A percentile compares a stretch with the other conserved stretches of the same genome.
Evolutionary conservation across 2,888 invertebrate species (phyloP).

Genomic region (Coleophora deauratella): DNA sequence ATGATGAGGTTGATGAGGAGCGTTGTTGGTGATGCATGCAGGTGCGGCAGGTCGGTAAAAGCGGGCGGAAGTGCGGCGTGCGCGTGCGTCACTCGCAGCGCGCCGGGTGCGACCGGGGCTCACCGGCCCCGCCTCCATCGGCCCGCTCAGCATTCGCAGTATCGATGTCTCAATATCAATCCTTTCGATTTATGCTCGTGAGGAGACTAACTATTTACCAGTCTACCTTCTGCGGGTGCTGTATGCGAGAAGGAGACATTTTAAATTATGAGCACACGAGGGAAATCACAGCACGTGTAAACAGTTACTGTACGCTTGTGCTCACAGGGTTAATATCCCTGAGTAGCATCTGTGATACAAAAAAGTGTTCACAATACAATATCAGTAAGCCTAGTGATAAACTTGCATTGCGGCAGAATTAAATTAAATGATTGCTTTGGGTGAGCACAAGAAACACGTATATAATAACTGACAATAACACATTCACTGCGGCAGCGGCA

Average conservation of each 20-base stretch:
- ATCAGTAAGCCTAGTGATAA: constrained; percentile 64
- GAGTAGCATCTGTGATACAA: constrained; percentile 69
- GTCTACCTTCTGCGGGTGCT: constrained; percentile 88
- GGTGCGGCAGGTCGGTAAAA: constrained; percentile 30
- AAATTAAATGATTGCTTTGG: constrained; percentile 48
- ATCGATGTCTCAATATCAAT: constrained; percentile 65
- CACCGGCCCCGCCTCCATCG: constrained; percentile 61
- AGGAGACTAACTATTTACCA: constrained; percentile 71
- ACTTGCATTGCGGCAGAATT: constrained; percentile 55
- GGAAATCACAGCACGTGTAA: constrained; percentile 64
- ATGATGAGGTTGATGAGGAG: background rate
- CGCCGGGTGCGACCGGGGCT: constrained; percentile 27
- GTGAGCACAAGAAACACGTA: constrained; percentile 46
- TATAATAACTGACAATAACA: too few relatives aligned
- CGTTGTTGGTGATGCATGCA: constrained; percentile 19
- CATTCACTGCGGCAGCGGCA: too few relatives aligned
- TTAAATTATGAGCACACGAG: constrained; percentile 66
- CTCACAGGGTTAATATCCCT: constrained; percentile 53
- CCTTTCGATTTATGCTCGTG: constrained; percentile 73
- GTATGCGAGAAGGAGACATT: constrained; percentile 88
- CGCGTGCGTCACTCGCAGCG: constrained; percentile 23
- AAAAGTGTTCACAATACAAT: constrained; percentile 68
- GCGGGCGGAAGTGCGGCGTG: constrained; percentile 48
- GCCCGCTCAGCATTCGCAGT: constrained; percentile 59
- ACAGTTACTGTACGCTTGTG: constrained; percentile 58